Percentiles rank a stretch among this genome's conserved stretches.
phyloP scores from a whole-genome alignment of 1,140 invertebrate genomes.

The Cherax destructor region DNA sequence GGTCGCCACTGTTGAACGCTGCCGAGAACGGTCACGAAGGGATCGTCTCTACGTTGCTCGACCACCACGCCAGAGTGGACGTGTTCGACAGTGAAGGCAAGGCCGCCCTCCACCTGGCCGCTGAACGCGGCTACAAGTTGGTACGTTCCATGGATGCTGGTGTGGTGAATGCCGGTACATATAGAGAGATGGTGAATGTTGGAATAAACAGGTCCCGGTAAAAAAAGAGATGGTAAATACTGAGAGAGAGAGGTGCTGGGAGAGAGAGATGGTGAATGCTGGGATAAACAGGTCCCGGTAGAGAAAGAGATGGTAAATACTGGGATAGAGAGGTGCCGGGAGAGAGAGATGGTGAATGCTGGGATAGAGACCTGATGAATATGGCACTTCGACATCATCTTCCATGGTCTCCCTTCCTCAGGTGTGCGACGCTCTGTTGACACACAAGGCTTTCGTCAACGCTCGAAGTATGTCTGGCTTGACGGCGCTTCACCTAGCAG shows the following conservation, averaged over 20 bases:
- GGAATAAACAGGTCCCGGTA: no score
- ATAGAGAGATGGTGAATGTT: background rate
- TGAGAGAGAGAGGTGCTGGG: constrained; percentile 77
- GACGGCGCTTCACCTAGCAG: constrained; percentile 84
- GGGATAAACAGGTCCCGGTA: background rate
- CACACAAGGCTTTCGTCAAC: constrained; percentile 98
- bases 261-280: constrained; percentile 77
- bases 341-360: background rate
- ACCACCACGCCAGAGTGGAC: constrained; percentile 85
- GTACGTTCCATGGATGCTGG: constrained; percentile 28
- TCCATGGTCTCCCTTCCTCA: constrained; percentile 76
- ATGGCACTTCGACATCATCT: background rate
- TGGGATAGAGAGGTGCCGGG: background rate
- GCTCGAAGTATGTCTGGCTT: constrained; percentile 82
- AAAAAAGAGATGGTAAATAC: background rate
- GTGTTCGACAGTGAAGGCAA: constrained; percentile 98
- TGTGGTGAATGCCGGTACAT: background rate
- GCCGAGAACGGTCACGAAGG: constrained; percentile 80
- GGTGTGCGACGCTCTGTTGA: constrained; percentile 95
- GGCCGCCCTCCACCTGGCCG: constrained; percentile 95
- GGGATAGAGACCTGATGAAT: background rate
- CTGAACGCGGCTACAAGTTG: constrained; percentile 88
- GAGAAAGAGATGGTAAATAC: background rate
- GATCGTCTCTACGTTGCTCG: constrained; percentile 79
- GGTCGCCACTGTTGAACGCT: constrained; percentile 97